Conservation (phyloP, 2,888 invertebrate genomes). For the Eudemis profundana region DNA sequence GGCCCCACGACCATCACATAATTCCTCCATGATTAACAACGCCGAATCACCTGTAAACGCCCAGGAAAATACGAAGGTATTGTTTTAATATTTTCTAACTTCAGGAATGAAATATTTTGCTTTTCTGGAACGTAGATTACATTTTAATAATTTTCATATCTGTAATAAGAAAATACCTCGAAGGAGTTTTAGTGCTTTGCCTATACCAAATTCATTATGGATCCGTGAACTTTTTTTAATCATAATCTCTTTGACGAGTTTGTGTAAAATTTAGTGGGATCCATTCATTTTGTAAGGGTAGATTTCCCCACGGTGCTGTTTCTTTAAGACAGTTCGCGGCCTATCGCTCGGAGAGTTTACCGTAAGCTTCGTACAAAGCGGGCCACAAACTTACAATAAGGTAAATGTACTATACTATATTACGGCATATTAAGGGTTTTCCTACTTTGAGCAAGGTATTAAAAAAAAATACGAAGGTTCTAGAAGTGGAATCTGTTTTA, state of each 20-base stretch:
- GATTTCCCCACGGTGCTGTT: constrained; percentile 42
- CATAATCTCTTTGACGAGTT: constrained; percentile 19
- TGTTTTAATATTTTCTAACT: constrained; percentile 11
- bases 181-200: neutral
- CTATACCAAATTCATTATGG: constrained; percentile 1
- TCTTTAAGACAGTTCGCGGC: constrained; percentile 34
- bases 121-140: constrained; percentile 4
- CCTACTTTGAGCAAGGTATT: too few species aligned
- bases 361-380: constrained; percentile 19
- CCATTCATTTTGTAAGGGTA: constrained; percentile 34
- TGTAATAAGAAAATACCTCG: constrained; percentile 16
- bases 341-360: constrained; percentile 34
- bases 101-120: neutral
- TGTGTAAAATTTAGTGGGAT: constrained; percentile 25
- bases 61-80: neutral
- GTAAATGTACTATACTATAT: too few species aligned
- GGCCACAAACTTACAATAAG: neutral
- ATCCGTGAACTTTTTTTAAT: neutral
- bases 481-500: too few species aligned
- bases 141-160: constrained; percentile 18
- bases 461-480: too few species aligned
- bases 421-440: too few species aligned
- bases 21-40: constrained; percentile 29
- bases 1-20: constrained; percentile 9
- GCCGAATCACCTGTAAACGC: constrained; percentile 24